A percentile compares a stretch with the other conserved stretches of the same genome.
Conservation (phyloP, 2,113 vertebrate genomes). For the Engraulis encrasicolus region DNA sequence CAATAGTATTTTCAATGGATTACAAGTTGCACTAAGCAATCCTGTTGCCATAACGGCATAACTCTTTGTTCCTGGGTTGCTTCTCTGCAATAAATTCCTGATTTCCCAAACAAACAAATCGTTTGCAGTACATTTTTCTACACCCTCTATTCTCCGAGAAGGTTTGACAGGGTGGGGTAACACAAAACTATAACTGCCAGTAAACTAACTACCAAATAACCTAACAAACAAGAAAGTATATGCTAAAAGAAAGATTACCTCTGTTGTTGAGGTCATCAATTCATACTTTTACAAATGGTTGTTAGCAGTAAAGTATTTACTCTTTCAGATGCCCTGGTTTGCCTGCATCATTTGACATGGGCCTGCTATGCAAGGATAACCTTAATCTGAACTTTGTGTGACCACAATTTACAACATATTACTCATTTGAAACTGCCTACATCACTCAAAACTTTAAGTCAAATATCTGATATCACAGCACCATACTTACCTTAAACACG, state of each 20-base stretch:
- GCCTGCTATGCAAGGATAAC: neutral
- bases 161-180: no score
- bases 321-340: neutral
- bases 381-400: neutral
- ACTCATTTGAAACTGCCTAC: neutral
- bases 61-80: slow-evolving; percentile 2
- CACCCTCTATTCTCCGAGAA: no score
- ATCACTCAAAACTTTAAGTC: neutral
- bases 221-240: no score
- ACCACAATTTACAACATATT: neutral
- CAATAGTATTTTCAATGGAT: neutral
- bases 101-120: no score
- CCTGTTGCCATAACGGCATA: neutral
- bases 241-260: no score
- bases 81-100: no score
- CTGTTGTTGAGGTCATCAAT: no score
- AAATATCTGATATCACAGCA: neutral
- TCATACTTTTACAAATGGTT: no score
- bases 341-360: neutral
- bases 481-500: neutral
- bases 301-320: no score
- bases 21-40: neutral
- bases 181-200: no score
- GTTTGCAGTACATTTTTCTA: no score
- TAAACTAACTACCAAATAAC: no score